These are phyloP conservation scores for Pecten maximus DNA, from an alignment of 2,888 invertebrate species.

Conservation along the genomic window DNA sequence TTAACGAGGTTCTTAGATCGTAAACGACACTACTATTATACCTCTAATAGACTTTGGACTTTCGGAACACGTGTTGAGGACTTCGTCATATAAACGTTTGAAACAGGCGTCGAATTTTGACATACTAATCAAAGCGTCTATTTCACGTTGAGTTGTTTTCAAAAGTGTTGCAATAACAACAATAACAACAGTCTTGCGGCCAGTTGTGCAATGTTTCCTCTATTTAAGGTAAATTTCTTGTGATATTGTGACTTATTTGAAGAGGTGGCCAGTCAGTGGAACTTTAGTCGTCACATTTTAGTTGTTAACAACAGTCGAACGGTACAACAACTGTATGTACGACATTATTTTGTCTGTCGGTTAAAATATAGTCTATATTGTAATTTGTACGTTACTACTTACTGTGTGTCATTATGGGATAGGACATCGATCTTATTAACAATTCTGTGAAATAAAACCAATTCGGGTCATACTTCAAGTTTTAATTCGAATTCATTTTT, in stretches of 20 bases:
- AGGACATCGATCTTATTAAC: too few relatives aligned
- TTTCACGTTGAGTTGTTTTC: neutral
- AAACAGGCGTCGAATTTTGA: neutral
- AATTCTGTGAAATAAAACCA: too few relatives aligned
- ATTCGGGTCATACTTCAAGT: too few relatives aligned
- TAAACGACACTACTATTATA: too few relatives aligned
- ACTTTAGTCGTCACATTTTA: neutral
- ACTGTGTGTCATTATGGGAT: too few relatives aligned
- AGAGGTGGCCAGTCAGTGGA: neutral
- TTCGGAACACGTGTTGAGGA: neutral
- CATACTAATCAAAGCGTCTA: neutral
- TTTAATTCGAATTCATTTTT: too few relatives aligned
- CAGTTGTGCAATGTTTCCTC: neutral
- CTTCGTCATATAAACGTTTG: neutral
- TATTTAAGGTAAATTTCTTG: neutral
- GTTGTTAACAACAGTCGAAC: neutral
- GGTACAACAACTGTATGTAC: neutral
- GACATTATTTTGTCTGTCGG: too few relatives aligned
- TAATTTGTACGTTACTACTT: too few relatives aligned
- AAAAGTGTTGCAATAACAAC: neutral
- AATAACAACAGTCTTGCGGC: neutral
- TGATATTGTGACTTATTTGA: neutral
- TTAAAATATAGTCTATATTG: too few relatives aligned
- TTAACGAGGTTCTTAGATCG: too few relatives aligned
- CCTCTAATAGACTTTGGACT: conserved; percentile 8